Evolutionary conservation across 1,140 invertebrate species (phyloP), one percentile per base, ranked within the genome.

Genomic region (Drosophila mauritiana): DNA sequence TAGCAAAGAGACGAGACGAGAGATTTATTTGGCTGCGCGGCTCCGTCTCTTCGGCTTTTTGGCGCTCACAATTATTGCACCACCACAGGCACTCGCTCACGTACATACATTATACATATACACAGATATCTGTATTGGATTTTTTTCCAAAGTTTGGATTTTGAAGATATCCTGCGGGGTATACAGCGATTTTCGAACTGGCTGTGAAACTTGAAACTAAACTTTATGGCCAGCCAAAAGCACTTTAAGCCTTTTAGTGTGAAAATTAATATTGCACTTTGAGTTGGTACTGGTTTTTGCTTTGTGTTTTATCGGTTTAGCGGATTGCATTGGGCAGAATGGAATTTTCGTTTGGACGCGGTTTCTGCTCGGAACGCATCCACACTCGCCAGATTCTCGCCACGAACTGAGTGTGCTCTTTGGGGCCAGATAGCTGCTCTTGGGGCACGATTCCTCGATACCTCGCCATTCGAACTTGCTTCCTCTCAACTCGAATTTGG

Each of bases 1-100:
- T 17, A 78, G 43, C 37, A 20, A 42, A 64, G 73, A 69, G 67
- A 80, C 40, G 55, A 62, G 74, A 78, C 53, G 55, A 62, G 74
- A 78, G 78, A 85, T 80, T 85, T 85, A 80, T 85, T 85, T 80
- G 73, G 65, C 57, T 85, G 81, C 81, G 81, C 78, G 67, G 42
- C 55, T 43, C 51, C 78, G 78, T 77, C 79, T 83, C 79, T 86
- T 83, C 80, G 83, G 75, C 75, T 86, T 86, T 83, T 83, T 86
- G 79, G 84, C 79, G 83, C 83, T 86, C 79, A 83, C 75, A 61
- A 86, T 72, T 78, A 78, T 78, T 59, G 51, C 68, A 75, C 58
- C 63, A 69, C 48, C 49, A 52, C 64, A 70, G 48, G 73, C 51
- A 74, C 45, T 73, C 58, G 40, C 70, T 64, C 58, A 74, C 27